These are phyloP conservation scores for Enteromius fasciolatus DNA, from an alignment of 2,797 vertebrate genomes.

Conservation along the genomic window DNA sequence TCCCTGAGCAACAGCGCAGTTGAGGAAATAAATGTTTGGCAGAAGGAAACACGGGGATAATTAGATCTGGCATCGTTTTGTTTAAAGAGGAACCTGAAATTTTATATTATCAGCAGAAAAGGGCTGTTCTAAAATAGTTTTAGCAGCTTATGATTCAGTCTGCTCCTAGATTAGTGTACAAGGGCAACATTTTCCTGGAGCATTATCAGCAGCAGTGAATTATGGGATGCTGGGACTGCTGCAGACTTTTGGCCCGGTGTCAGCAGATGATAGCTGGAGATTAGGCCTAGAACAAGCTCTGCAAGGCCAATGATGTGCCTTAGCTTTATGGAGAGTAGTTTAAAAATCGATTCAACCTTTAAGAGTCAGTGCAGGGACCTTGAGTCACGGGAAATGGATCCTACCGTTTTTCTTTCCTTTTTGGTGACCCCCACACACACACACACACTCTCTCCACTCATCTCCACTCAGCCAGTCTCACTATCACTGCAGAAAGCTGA, in stretches of 20 bases:
- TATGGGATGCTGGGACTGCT: conserved; percentile 33
- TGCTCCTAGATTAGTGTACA: conserved; percentile 26
- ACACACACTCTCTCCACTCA: not conserved
- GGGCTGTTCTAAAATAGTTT: not conserved
- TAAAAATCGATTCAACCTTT: conserved; percentile 45
- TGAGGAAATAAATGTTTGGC: conserved; percentile 9
- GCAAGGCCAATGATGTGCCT: conserved; percentile 35
- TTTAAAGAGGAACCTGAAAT: conserved; percentile 3
- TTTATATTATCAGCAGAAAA: not conserved
- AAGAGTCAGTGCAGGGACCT: conserved; percentile 26
- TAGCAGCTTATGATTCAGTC: conserved; percentile 6
- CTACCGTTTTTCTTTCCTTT: not conserved
- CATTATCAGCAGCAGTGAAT: conserved; percentile 36
- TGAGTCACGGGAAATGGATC: conserved; percentile 37
- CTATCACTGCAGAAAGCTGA: conserved; percentile 39
- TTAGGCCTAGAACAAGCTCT: conserved; percentile 34
- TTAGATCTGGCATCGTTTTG: conserved; percentile 11
- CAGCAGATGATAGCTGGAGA: conserved; percentile 40
- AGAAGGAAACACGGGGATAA: not conserved
- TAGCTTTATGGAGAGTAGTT: conserved; percentile 43
- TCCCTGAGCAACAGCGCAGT: not conserved
- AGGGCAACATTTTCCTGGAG: conserved; percentile 35
- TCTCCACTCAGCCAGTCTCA: not conserved
- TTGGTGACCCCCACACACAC: not conserved
- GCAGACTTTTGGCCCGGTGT: conserved; percentile 32